Conservation (phyloP, 2,888 invertebrate genomes). For the Buathra laborator region DNA sequence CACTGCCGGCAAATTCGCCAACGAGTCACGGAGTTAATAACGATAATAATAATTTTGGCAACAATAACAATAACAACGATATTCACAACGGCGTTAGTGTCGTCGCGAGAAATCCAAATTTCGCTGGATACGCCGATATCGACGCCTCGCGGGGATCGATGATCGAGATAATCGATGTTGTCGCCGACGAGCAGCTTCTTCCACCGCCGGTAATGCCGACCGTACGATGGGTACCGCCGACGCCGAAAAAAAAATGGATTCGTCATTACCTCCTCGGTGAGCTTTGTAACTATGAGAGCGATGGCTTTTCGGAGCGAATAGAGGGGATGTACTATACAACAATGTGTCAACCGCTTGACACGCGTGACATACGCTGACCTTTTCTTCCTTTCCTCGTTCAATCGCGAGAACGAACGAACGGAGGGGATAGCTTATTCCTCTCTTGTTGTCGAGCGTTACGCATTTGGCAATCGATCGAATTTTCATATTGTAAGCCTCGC, state of each 20-base stretch:
- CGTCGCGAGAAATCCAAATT: constrained; percentile 42
- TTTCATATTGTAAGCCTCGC: neutral
- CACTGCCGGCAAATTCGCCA: constrained; percentile 63
- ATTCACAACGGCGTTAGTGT: constrained; percentile 18
- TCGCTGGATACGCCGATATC: constrained; percentile 28
- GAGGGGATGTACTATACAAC: neutral
- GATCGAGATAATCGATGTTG: constrained; percentile 75
- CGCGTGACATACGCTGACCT: constrained; percentile 10
- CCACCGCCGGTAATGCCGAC: constrained; percentile 52
- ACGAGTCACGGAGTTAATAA: constrained; percentile 60
- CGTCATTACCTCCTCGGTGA: constrained; percentile 89
- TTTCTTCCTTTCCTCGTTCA: constrained; percentile 1
- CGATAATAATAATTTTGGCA: constrained; percentile 73
- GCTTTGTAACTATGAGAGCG: constrained; percentile 43
- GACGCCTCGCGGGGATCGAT: constrained; percentile 64
- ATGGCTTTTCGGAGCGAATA: neutral
- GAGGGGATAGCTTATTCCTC: neutral
- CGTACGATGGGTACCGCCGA: constrained; percentile 85
- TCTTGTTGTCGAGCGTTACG: neutral
- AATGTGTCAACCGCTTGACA: neutral
- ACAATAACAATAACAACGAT: constrained; percentile 52
- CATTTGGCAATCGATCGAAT: neutral
- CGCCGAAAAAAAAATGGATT: constrained; percentile 92
- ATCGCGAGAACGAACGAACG: neutral
- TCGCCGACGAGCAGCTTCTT: constrained; percentile 69